phyloP scores from a whole-genome alignment of 2,113 vertebrate species.

The Rhea pennata region DNA sequence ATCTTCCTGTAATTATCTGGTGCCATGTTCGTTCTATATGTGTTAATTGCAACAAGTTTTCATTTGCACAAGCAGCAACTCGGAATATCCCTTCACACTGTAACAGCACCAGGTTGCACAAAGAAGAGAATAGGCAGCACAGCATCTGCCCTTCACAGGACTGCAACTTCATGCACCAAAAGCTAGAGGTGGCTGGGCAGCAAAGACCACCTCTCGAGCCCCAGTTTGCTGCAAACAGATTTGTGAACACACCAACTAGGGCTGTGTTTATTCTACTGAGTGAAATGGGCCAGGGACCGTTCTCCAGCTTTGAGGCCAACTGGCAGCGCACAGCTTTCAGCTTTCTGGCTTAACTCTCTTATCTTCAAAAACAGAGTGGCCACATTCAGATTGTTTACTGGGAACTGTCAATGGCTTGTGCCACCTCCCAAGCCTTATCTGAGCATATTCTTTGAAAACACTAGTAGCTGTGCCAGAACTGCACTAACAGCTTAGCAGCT shows the following conservation, averaged over 20 bases:
- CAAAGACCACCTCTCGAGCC: background rate
- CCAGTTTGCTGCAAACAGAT: conserved; percentile 18
- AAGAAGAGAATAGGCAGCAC: background rate
- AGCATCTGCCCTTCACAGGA: background rate
- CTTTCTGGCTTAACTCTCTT: background rate
- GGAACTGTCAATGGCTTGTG: background rate
- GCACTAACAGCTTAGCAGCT: background rate
- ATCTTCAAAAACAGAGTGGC: background rate
- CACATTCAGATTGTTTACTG: background rate
- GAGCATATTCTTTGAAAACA: background rate
- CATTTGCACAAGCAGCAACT: conserved; percentile 39
- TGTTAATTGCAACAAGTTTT: conserved; percentile 67
- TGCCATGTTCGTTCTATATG: background rate
- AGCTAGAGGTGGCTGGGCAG: background rate
- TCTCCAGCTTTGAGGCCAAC: background rate
- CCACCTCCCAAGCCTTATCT: background rate
- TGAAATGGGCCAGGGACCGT: background rate
- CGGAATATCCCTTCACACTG: background rate
- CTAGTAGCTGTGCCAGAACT: background rate
- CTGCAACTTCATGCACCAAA: background rate
- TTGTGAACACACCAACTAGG: background rate
- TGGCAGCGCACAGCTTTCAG: background rate
- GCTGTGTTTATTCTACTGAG: background rate
- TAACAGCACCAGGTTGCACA: background rate
- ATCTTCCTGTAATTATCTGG: conserved; percentile 47